Conservation (phyloP, 2,113 vertebrate genomes). For the Perccottus glenii region DNA sequence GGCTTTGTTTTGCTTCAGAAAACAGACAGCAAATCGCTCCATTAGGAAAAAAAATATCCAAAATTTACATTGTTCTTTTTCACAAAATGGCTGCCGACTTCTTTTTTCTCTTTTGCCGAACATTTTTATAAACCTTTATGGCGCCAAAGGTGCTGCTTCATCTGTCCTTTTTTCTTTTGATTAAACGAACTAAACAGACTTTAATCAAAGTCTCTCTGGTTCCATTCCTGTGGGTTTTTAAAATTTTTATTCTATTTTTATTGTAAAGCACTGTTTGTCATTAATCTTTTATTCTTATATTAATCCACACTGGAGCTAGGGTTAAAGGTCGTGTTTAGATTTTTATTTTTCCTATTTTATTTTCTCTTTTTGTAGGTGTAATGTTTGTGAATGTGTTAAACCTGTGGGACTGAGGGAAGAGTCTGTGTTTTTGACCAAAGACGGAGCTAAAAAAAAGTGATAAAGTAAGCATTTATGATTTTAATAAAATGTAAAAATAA, state of each 20-base stretch:
- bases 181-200: constrained; percentile 50
- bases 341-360: constrained; percentile 49
- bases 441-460: neutral
- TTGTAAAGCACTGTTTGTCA: constrained; percentile 82
- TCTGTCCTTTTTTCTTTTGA: constrained; percentile 22
- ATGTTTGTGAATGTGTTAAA: neutral
- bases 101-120: constrained; percentile 2
- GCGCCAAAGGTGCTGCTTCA: constrained; percentile 22
- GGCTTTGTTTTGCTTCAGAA: too few relatives aligned
- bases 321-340: constrained; percentile 45
- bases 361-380: constrained; percentile 7
- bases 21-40: too few relatives aligned
- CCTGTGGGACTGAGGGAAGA: neutral
- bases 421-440: constrained; percentile 2
- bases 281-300: constrained; percentile 68
- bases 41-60: too few relatives aligned
- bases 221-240: constrained; percentile 75
- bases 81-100: neutral
- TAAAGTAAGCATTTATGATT: neutral
- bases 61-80: neutral
- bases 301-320: constrained; percentile 88
- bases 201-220: constrained; percentile 17
- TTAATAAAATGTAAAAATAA: neutral
- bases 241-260: constrained; percentile 36
- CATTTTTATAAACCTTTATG: neutral